Evolutionary conservation across 64 coral and sea anemone genomes (phyloP).

Genomic region (Porites lutea): DNA sequence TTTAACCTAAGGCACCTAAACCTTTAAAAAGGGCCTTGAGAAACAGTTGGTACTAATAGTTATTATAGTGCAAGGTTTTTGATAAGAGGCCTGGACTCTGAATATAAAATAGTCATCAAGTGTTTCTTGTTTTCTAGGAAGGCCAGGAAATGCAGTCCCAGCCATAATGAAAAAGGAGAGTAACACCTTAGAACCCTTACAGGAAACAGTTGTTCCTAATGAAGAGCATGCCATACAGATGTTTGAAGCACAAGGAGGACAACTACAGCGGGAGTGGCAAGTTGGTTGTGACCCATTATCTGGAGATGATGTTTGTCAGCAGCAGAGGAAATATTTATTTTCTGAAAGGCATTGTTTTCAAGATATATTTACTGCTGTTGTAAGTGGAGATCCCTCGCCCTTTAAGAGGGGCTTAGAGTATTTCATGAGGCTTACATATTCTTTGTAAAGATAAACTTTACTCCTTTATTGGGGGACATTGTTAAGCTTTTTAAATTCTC

Average conservation of each 20-base stretch:
- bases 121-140: neutral
- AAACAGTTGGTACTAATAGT: no score
- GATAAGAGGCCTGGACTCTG: no score
- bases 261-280: conserved; percentile 46
- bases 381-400: neutral
- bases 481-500: no score
- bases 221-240: conserved; percentile 18
- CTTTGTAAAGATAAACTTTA: no score
- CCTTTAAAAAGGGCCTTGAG: no score
- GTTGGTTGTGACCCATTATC: conserved; percentile 38
- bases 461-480: no score
- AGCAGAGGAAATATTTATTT: conserved; percentile 20
- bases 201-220: neutral
- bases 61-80: no score
- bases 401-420: conserved; percentile 45
- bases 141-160: conserved; percentile 2
- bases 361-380: conserved; percentile 48
- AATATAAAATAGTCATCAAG: no score
- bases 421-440: conserved; percentile 8
- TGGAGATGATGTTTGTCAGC: conserved; percentile 46
- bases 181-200: conserved; percentile 3
- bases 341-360: conserved; percentile 45
- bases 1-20: no score
- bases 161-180: neutral
- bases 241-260: conserved; percentile 51